Evolutionary conservation across 2,797 vertebrate species (phyloP), one percentile per base, ranked within the genome.

Genomic region (Neoniphon sammara): DNA sequence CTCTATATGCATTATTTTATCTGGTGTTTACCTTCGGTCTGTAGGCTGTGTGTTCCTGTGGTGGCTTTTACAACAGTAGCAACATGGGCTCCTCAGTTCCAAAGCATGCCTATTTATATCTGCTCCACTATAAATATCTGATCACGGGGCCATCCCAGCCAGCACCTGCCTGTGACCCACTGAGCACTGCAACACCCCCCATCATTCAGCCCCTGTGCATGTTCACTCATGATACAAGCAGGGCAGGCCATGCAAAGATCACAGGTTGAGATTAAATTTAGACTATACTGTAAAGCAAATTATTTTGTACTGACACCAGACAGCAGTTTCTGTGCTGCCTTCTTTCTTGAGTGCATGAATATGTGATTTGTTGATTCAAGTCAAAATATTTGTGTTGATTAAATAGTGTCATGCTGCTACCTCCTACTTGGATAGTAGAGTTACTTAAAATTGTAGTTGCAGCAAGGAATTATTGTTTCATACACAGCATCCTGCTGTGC

Each of bases 31-130:
- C 93, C 94, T 94, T 91, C 57, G 81, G 80, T 81, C 54, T 84
- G 85, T 73, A 65, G 78, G 77, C 70, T 68, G 78, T 68, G 78
- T 84, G 75, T 39, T 73, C 79, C 54, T 75, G 78, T 73, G 44
- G 72, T 78, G 82, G 71, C 74, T 85, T 83, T 83, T 68, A 87
- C 81, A 80, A 72, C 85, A 68, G 77, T 75, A 71, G 36, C 80
- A 78, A 66, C 77, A 80, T 54, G 62, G 78, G 67, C 80, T 89
- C 68, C 85, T 81, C 71, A 73, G 84, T 57, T 65, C 56, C 71
- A 80, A 75, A 84, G 84, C 82, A 87, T 50, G 47, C 81, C 76
- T 95, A 94, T 93, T 92, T 89, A 91, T 94, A 92, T 76, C 80
- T 74, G 59, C n/a, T 57, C 21, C 18, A 39, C 91, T 88, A 93